These are phyloP conservation scores for Apamea crenata DNA, from an alignment of 2,888 invertebrate species.

Conservation along the genomic window DNA sequence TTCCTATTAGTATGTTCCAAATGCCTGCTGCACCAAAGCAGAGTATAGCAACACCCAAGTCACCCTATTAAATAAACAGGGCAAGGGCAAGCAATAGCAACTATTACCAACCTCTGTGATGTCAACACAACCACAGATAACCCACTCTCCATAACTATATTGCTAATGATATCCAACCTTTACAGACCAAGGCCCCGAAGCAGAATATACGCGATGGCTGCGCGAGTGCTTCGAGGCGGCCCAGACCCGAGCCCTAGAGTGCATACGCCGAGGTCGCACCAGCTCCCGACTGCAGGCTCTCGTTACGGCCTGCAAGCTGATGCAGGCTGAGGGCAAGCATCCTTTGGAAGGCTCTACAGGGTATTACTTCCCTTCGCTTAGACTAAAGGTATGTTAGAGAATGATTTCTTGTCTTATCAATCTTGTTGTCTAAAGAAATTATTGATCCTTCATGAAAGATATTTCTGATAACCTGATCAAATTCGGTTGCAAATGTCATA, in stretches of 20 bases:
- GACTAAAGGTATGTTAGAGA: conserved; percentile 90
- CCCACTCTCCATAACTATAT: not conserved
- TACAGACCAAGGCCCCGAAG: conserved; percentile 89
- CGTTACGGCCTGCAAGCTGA: conserved; percentile 93
- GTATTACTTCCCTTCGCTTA: conserved; percentile 92
- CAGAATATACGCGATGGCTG: conserved; percentile 92
- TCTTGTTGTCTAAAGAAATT: conserved; percentile 44
- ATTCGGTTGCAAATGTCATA: not conserved
- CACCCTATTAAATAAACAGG: not conserved
- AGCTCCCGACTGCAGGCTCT: conserved; percentile 91
- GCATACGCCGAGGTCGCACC: conserved; percentile 89
- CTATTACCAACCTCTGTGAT: not conserved
- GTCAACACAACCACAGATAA: not conserved
- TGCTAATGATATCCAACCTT: not conserved
- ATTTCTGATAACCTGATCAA: not conserved
- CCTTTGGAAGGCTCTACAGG: conserved; percentile 90
- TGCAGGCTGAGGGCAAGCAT: conserved; percentile 93
- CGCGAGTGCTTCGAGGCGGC: conserved; percentile 93
- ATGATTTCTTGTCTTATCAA: not conserved
- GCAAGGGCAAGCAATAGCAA: not conserved
- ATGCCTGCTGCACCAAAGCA: not conserved
- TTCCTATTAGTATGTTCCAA: not conserved
- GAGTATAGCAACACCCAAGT: not conserved
- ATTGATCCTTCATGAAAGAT: not conserved
- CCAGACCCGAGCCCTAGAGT: conserved; percentile 90